Base-by-base conservation (phyloP, 2,113 vertebrate species). In the Fregetta grallaria region DNA sequence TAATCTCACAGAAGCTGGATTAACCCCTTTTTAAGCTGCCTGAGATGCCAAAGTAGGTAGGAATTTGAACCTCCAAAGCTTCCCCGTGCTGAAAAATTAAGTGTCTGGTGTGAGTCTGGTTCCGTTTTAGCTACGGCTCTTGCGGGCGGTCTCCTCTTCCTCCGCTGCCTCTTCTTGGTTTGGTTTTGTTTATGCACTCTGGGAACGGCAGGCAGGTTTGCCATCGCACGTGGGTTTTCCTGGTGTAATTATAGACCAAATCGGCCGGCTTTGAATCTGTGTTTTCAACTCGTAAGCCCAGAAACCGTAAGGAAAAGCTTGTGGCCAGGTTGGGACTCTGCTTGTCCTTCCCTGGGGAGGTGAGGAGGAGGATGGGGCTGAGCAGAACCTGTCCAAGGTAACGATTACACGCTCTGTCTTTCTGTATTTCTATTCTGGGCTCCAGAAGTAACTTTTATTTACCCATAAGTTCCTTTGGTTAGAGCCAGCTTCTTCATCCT, bases 331-430 rank as follows among this genome's bases (percentile, higher is more conserved):
- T 29, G 12, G 30, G n/a, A 20, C 18, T 49, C n/a, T 8, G n/a
- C 61, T 40, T 29, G n/a, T 58, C 61, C 30, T 47, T 65, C 42
- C 9, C 23, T 0, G 0, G 25, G 32, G 26, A 61, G 63, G 45
- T 17, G 73, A 59, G 63, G 84, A 77, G 53, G 73, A 70, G 63
- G 73, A 61, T 44, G 84, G 84, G 42, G 63, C 32, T 21, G 56
- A 63, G 86, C 66, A 73, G 50, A 42, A 52, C 53, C 29, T 2
- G 1, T 27, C 53, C 27, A 10, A 59, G 38, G 53, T 38, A 9
- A 36, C 3, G 0, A n/a, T 30, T 11, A 7, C 42, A 13, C 0
- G 2, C n/a, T 50, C 36, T 1, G 0, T 36, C 44, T 26, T 20
- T 25, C 66, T 29, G 1, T 21, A 12, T 45, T 61, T 77, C 32